Evolutionary conservation across 2,113 vertebrate species (phyloP), one percentile per base, ranked within the genome.

Genomic region (Myrmecophaga tridactyla): DNA sequence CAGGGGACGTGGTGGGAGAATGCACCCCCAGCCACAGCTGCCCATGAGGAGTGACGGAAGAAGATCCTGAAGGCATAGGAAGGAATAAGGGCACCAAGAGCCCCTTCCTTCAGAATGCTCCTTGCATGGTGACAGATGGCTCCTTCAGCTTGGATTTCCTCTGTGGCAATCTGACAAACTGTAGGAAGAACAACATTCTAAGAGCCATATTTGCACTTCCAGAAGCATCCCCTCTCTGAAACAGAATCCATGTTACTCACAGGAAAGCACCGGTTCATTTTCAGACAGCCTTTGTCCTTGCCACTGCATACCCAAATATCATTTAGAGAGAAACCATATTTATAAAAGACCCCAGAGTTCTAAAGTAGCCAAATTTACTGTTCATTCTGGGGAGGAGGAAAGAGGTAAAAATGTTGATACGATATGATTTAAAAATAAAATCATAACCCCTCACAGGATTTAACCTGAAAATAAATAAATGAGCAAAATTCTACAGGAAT

Each of bases 381-480:
- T 78, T 86, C 63, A 25, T 63, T 85, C 62, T 80, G 14, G 34
- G 62, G 36, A 76, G 75, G 10, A 34, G 36, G 67, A 53, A 76
- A 67, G 36, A 96, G 23, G 34, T 87, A 63, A 95, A 89, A 90
- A 76, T 89, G 58, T 56, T 84, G 21, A 91, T 34, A 63, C 23
- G 15, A 21, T 43, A 70, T 58, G 18, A 75, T 89, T 96, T 48
- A 77, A 72, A 89, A 91, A 31, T 46, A 88, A 90, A 93, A 67
- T 25, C 48, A 46, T 51, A 87, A n/a, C 48, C 5, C 23, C 46
- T 51, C 31, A 78, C 7, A 83, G 73, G 82, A 70, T 76, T 92
- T 62, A 77, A 91, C 73, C 27, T 80, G 29, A 85, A 85, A 89
- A 36, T 36, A 62, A 73, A 46, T 20, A 58, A 41, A 53, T n/a